Percentiles rank a stretch among this genome's conserved stretches.
Evolutionary conservation across 1,140 invertebrate genomes (phyloP).

Genomic region (Drosophila bifasciata): DNA sequence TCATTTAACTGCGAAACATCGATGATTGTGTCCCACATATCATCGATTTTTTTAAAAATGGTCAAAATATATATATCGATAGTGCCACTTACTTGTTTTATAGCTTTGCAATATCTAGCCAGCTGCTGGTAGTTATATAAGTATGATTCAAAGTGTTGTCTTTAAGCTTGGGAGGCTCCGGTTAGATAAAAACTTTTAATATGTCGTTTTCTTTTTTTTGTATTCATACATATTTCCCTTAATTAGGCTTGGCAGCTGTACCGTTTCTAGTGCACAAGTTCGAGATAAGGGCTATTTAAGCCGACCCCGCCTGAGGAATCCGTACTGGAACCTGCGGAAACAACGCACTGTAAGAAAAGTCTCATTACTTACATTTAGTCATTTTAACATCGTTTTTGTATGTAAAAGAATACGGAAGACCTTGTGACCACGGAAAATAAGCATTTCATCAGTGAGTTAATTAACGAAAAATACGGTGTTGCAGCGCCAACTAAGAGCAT

Average conservation of each 20-base stretch:
- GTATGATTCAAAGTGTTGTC: slow-evolving; percentile 26
- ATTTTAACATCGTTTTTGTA: background rate
- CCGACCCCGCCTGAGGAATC: slow-evolving; percentile 85
- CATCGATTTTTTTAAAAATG: too few relatives aligned
- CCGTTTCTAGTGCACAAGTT: slow-evolving; percentile 72
- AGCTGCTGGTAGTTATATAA: slow-evolving; percentile 16
- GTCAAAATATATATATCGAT: too few relatives aligned
- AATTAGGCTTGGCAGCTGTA: slow-evolving; percentile 38
- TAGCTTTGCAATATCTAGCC: too few relatives aligned
- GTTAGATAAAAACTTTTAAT: background rate
- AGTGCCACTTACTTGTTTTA: too few relatives aligned
- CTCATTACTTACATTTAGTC: background rate
- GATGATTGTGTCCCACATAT: too few relatives aligned
- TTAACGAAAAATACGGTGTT: slow-evolving; percentile 87
- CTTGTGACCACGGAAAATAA: slow-evolving; percentile 91
- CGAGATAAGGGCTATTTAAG: slow-evolving; percentile 79
- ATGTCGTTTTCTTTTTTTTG: background rate
- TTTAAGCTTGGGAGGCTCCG: slow-evolving; percentile 20
- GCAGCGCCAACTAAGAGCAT: slow-evolving; percentile 83
- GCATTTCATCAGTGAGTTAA: slow-evolving; percentile 92
- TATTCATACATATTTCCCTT: background rate
- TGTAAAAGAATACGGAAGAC: slow-evolving; percentile 85
- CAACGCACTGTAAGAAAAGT: slow-evolving; percentile 84
- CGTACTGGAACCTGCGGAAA: slow-evolving; percentile 86
- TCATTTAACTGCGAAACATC: too few relatives aligned